These are phyloP conservation scores for Epicauta chinensis DNA, from an alignment of 1,140 invertebrate genomes.

Conservation along the genomic window DNA sequence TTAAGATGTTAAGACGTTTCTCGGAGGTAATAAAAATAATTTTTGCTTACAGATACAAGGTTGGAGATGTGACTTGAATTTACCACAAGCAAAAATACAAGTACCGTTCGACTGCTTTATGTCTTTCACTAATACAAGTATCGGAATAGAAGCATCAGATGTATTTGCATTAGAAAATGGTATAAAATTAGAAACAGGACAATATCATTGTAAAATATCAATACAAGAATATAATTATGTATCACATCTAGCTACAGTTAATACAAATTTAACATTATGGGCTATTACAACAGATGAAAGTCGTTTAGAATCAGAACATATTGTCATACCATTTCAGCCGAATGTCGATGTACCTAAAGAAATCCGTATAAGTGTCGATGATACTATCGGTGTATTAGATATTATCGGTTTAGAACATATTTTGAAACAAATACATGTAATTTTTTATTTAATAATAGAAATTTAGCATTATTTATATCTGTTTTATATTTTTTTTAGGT, in stretches of 20 bases:
- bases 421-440: constrained; percentile 30
- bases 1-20: too few species aligned
- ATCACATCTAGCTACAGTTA: constrained; percentile 2
- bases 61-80: constrained; percentile 27
- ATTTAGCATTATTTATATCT: background rate
- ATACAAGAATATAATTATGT: constrained; percentile 13
- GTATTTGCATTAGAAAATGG: constrained; percentile 32
- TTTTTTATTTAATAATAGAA: constrained; percentile 1
- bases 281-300: constrained; percentile 27
- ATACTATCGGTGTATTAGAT: constrained; percentile 21
- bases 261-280: constrained; percentile 27
- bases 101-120: constrained; percentile 34
- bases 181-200: constrained; percentile 34
- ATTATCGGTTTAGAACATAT: constrained; percentile 31
- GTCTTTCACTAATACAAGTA: constrained; percentile 27
- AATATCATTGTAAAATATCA: constrained; percentile 36
- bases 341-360: constrained; percentile 23
- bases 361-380: constrained; percentile 22
- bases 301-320: constrained; percentile 25
- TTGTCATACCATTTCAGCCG: constrained; percentile 32
- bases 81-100: constrained; percentile 25
- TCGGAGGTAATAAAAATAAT: too few species aligned
- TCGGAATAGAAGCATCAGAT: constrained; percentile 19
- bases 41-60: constrained; percentile 23
- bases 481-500: constrained; percentile 26